Conservation (phyloP, 1,140 invertebrate species). For the Aricia agestis region DNA sequence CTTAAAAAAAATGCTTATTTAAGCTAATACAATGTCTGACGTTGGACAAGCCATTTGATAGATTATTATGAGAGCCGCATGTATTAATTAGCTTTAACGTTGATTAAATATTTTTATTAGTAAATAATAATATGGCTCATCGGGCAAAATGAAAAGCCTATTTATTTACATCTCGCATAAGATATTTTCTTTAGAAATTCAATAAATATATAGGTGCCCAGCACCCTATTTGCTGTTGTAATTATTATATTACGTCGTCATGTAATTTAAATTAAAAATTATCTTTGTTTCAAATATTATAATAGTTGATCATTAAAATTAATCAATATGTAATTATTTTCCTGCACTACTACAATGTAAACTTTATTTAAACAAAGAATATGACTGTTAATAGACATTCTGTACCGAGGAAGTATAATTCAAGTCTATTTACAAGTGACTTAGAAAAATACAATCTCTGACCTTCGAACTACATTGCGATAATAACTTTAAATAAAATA, state of each 20-base stretch:
- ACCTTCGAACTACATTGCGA: slow-evolving; percentile 11
- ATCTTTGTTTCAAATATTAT: background rate
- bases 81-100: too few relatives aligned
- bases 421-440: slow-evolving; percentile 5
- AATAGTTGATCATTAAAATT: too few relatives aligned
- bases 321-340: background rate
- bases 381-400: too few relatives aligned
- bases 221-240: background rate
- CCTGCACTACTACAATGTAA: background rate
- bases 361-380: background rate
- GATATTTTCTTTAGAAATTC: too few relatives aligned
- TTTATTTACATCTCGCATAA: too few relatives aligned
- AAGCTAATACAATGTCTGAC: too few relatives aligned
- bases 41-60: too few relatives aligned
- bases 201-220: background rate
- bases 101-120: too few relatives aligned
- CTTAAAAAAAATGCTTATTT: too few relatives aligned
- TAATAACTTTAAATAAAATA: slow-evolving; percentile 12
- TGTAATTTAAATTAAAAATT: background rate
- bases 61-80: too few relatives aligned
- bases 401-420: background rate
- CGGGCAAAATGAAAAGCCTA: background rate
- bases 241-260: background rate
- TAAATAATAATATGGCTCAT: too few relatives aligned
- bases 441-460: slow-evolving; percentile 12